Evolutionary conservation across 2,797 vertebrate genomes (phyloP).

Genomic region (Halcyon smyrnensis): DNA sequence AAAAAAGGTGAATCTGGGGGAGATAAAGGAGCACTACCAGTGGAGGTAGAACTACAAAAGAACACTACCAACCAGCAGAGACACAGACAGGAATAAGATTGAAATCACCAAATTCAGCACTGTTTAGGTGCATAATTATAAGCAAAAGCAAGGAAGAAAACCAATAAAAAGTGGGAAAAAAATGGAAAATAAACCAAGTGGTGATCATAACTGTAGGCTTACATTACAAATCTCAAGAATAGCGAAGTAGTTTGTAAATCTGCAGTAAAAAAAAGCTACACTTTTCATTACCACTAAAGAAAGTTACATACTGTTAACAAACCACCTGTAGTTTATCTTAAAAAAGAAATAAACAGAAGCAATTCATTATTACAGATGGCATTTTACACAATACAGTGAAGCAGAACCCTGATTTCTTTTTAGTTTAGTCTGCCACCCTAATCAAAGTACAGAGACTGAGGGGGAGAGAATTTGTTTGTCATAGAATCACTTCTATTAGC

Average conservation of each 20-base stretch:
- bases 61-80: not conserved
- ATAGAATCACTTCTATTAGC: not conserved
- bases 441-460: not conserved
- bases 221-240: not conserved
- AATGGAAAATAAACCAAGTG: not conserved
- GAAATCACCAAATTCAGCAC: not conserved
- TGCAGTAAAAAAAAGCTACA: not conserved
- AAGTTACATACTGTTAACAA: not conserved
- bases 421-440: not conserved
- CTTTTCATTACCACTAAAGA: not conserved
- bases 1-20: not conserved
- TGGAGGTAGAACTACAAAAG: no score
- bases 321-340: not conserved
- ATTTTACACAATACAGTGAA: not conserved
- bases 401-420: not conserved
- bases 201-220: slow-evolving; percentile 5
- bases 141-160: not conserved
- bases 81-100: not conserved
- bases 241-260: not conserved
- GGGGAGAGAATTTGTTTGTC: not conserved
- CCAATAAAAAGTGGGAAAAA: not conserved
- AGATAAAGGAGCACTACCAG: not conserved
- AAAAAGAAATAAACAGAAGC: not conserved
- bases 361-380: not conserved
- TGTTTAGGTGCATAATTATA: not conserved